Base-by-base conservation (phyloP, 2,888 invertebrate species). In the Chaetoderma sp. region DNA sequence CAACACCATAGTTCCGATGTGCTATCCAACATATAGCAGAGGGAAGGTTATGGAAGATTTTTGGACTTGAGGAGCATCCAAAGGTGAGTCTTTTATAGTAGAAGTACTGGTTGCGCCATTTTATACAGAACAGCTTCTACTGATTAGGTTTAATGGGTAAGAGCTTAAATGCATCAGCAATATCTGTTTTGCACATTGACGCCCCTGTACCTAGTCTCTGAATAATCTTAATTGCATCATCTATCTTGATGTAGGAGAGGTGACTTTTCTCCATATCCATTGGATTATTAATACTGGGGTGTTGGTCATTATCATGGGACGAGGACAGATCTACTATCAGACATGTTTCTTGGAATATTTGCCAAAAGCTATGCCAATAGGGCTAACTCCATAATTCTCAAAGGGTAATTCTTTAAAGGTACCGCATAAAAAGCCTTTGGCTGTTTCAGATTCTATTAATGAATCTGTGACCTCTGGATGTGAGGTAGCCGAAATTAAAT, bases 311-410 rank as follows among this genome's bases (percentile, higher is more conserved):
- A 16, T 72, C 45, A 56, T 71, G 74, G 13, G 72, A 68, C 0
- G 71, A 57, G 6, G 69, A 72, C 3, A 71, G 16, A 57, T 74
- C 74, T 3, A 72, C 50, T 4, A 71, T 72, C 0, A n/a, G n/a
- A n/a, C n/a, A n/a, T n/a, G n/a, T n/a, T n/a, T n/a, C n/a, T n/a
- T n/a, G n/a, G n/a, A n/a, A n/a, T n/a, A n/a, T n/a, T n/a, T n/a
- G n/a, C n/a, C n/a, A n/a, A n/a, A n/a, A n/a, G n/a, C n/a, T n/a
- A n/a, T n/a, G n/a, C n/a, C n/a, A n/a, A n/a, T n/a, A n/a, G n/a
- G n/a, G n/a, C n/a, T n/a, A n/a, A n/a, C n/a, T n/a, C n/a, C n/a
- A n/a, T n/a, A n/a, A n/a, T n/a, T n/a, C n/a, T n/a, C n/a, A n/a
- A n/a, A n/a, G n/a, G n/a, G n/a, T n/a, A n/a, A n/a, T n/a, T n/a